Percentiles rank a stretch among this genome's conserved stretches.
phyloP scores from a whole-genome alignment of 2,797 vertebrate genomes.

The Gambusia yucatana region DNA sequence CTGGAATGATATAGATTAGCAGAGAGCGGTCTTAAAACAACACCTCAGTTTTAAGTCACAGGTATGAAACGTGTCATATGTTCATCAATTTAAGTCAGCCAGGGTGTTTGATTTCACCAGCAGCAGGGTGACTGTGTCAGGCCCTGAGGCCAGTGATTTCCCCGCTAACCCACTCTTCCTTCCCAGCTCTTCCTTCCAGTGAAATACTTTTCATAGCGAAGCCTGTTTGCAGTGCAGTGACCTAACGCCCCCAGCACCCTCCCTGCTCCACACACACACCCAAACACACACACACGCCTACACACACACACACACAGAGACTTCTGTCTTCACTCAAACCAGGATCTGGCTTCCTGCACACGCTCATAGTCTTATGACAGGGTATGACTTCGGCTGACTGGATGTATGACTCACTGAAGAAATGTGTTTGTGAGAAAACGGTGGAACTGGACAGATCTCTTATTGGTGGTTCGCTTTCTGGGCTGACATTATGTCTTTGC shows the following conservation, averaged over 20 bases:
- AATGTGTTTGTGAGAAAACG: slow-evolving; percentile 24
- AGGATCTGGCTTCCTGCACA: slow-evolving; percentile 58
- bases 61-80: neutral
- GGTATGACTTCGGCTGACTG: slow-evolving; percentile 68
- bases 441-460: slow-evolving; percentile 14
- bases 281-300: neutral
- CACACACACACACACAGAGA: slow-evolving; percentile 19
- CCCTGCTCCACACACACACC: slow-evolving; percentile 8
- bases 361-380: slow-evolving; percentile 67
- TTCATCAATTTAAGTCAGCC: neutral
- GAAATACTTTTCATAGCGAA: slow-evolving; percentile 35
- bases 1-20: slow-evolving; percentile 3
- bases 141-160: slow-evolving; percentile 30
- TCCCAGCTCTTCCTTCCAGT: slow-evolving; percentile 23
- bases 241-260: slow-evolving; percentile 34
- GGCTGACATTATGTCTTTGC: slow-evolving; percentile 25
- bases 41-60: neutral
- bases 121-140: slow-evolving; percentile 13
- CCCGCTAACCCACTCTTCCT: slow-evolving; percentile 4
- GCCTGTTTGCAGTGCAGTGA: slow-evolving; percentile 50
- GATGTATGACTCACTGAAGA: slow-evolving; percentile 58
- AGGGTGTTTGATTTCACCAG: slow-evolving; percentile 5
- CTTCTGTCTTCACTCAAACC: slow-evolving; percentile 52
- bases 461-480: slow-evolving; percentile 19
- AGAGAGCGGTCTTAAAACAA: slow-evolving; percentile 1